Conservation (phyloP, 2,797 vertebrate genomes). For the Cephalopachus bancanus region DNA sequence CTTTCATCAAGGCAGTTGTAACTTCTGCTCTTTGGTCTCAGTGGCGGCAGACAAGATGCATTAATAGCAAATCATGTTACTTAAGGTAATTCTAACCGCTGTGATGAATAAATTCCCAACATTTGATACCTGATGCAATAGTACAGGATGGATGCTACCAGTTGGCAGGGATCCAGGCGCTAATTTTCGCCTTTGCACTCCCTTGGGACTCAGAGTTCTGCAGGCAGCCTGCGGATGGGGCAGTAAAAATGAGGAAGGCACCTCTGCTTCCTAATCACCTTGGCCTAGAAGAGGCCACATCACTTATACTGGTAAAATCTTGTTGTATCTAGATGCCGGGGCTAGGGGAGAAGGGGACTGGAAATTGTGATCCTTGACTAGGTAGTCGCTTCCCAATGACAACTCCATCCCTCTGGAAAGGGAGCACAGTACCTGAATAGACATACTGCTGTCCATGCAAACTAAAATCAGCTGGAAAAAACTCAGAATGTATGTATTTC, state of each 20-base stretch:
- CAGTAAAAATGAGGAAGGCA: neutral
- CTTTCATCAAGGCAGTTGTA: neutral
- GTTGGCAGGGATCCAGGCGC: too few relatives aligned
- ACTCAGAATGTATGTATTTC: neutral
- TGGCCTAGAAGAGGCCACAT: neutral
- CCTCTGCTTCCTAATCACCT: neutral
- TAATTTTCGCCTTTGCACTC: neutral
- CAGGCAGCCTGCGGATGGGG: neutral
- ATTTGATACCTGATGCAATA: neutral
- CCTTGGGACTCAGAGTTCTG: neutral
- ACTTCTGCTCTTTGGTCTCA: neutral
- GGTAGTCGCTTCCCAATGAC: neutral
- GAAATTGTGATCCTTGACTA: neutral
- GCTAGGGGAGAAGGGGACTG: too few relatives aligned
- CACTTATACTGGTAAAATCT: neutral
- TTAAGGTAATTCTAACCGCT: neutral
- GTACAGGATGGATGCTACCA: too few relatives aligned
- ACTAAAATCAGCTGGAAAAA: neutral
- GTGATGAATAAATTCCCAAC: neutral
- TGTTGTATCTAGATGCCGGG: neutral
- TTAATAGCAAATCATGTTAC: neutral
- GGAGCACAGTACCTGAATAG: neutral
- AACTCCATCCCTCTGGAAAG: neutral
- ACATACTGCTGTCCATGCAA: neutral
- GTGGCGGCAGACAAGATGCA: neutral